Evolutionary conservation across 53 echinoderm and acorn worm species (phyloP).

Genomic region (Stichopus horrens): DNA sequence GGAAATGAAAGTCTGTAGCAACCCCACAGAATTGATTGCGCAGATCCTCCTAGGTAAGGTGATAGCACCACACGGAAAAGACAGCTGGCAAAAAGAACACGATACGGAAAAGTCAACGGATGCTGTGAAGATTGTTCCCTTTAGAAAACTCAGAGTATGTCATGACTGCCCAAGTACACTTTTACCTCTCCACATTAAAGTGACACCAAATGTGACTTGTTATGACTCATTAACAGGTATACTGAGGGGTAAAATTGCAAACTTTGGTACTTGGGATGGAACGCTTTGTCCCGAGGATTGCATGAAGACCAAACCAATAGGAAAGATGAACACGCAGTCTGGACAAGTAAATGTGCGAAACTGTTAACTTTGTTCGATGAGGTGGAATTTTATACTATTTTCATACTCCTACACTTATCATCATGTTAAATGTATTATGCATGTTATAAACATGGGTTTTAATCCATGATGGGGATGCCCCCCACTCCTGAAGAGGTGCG

Average conservation of each 20-base stretch:
- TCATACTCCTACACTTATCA: no score
- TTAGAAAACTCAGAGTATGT: not conserved
- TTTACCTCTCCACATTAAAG: constrained; percentile 8
- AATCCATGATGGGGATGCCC: no score
- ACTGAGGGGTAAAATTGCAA: not conserved
- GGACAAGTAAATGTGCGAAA: not conserved
- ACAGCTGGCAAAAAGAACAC: not conserved
- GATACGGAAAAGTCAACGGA: not conserved
- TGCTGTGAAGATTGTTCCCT: not conserved
- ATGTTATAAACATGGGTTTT: no score
- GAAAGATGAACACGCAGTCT: not conserved
- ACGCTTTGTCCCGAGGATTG: not conserved
- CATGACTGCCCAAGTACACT: not conserved
- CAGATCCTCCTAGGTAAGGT: constrained; percentile 3
- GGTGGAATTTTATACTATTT: no score
- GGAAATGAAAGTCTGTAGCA: constrained; percentile 13
- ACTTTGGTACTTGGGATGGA: constrained; percentile 8
- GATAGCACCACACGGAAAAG: constrained; percentile 14
- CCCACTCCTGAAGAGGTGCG: no score
- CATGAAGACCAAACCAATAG: constrained; percentile 8
- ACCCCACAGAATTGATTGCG: constrained; percentile 11
- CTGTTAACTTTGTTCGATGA: not conserved
- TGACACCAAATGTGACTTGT: constrained; percentile 1
- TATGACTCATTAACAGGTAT: not conserved
- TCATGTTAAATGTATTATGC: no score